Evolutionary conservation across 2,888 invertebrate genomes (phyloP).

Genomic region (Plemyria rubiginata): DNA sequence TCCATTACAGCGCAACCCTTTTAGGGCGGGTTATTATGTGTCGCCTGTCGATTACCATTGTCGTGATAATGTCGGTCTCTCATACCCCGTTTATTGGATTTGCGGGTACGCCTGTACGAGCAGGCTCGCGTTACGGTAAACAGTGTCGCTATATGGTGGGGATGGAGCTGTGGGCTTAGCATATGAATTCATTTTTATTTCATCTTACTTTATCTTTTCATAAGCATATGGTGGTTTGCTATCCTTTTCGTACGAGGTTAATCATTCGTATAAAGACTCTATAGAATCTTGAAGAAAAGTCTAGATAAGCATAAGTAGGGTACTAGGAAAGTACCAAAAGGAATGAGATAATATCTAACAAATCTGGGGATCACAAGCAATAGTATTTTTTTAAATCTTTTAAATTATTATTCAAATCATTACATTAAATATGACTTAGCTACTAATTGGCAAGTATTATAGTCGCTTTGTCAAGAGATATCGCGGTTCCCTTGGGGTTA

Average conservation of each 20-base stretch:
- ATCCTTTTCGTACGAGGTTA: background rate
- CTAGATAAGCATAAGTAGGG: no score
- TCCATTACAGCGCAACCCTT: slow-evolving; percentile 64
- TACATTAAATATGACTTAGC: no score
- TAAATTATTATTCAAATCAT: no score
- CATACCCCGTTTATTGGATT: slow-evolving; percentile 45
- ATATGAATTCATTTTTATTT: slow-evolving; percentile 16
- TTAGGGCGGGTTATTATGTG: slow-evolving; percentile 62
- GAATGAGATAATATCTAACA: no score
- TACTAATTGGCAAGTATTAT: no score
- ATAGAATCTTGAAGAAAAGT: no score
- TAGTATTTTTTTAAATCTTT: no score
- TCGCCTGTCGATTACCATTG: slow-evolving; percentile 64
- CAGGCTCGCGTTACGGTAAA: slow-evolving; percentile 11
- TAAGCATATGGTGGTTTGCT: background rate
- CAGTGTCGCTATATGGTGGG: slow-evolving; percentile 21
- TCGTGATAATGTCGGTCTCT: slow-evolving; percentile 50
- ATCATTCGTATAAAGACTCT: no score
- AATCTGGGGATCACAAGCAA: no score
- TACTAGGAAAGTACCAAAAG: no score
- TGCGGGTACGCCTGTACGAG: slow-evolving; percentile 2
- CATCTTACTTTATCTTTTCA: slow-evolving; percentile 8
- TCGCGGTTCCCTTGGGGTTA: no score
- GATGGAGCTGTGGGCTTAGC: slow-evolving; percentile 6
- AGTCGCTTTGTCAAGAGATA: no score